Conservation (phyloP, 2,113 vertebrate genomes). For the Alces alces region DNA sequence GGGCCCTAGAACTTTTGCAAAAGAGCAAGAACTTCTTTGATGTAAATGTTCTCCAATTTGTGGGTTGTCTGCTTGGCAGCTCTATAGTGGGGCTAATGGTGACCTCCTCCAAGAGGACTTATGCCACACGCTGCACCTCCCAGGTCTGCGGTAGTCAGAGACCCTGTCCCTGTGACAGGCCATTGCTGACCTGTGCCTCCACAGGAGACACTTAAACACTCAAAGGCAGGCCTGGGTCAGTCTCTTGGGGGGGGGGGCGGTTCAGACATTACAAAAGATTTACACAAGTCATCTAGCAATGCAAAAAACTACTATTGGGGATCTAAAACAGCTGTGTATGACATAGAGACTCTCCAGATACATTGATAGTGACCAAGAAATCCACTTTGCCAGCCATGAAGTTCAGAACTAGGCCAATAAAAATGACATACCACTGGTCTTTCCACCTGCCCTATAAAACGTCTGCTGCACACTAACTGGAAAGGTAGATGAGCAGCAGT, state of each 20-base stretch:
- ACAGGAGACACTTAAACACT: background rate
- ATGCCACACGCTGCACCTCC: background rate
- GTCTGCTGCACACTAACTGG: background rate
- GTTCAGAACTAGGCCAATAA: background rate
- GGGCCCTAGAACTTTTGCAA: background rate
- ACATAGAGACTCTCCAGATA: background rate
- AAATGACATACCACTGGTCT: background rate
- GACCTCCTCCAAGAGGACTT: background rate
- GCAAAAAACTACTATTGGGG: background rate
- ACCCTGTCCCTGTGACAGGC: background rate
- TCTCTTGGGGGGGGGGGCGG: background rate
- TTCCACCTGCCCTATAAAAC: background rate
- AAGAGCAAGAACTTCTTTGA: background rate
- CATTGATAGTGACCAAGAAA: background rate
- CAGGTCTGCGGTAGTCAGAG: background rate
- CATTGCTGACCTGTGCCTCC: background rate
- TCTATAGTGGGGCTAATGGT: background rate
- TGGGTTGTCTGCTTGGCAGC: background rate
- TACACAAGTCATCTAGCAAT: background rate
- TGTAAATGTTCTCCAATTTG: background rate
- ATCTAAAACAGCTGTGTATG: background rate
- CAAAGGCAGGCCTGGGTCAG: background rate
- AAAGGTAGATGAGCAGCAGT: background rate
- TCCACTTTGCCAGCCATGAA: background rate
- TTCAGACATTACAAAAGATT: background rate